A percentile compares a stretch with the other conserved stretches of the same genome.
Conservation (phyloP, 2,113 vertebrate species). For the Tupaia tana region DNA sequence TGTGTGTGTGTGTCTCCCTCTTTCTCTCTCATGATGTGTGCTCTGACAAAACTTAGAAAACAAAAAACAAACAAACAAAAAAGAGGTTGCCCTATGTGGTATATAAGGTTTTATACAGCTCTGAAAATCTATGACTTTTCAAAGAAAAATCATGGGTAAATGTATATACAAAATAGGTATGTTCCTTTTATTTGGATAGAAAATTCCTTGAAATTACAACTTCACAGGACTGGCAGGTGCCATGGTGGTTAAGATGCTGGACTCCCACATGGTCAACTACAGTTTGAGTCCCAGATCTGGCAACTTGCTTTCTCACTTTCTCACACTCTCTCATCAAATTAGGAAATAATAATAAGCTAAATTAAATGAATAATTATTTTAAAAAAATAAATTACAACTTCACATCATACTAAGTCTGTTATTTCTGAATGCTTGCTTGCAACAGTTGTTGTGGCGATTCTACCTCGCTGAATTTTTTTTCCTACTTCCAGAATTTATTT, state of each 20-base stretch:
- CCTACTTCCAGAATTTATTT: too few relatives aligned
- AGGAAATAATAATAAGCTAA: too few relatives aligned
- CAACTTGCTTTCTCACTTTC: too few relatives aligned
- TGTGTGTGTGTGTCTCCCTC: too few relatives aligned
- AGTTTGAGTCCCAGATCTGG: too few relatives aligned
- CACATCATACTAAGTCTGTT: not conserved
- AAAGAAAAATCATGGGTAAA: constrained; percentile 11
- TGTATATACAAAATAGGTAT: not conserved
- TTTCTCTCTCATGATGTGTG: too few relatives aligned
- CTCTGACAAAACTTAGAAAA: too few relatives aligned
- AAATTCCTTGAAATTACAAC: constrained; percentile 15
- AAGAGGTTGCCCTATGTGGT: not conserved
- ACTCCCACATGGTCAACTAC: too few relatives aligned
- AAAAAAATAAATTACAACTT: not conserved
- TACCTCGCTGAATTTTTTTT: not conserved
- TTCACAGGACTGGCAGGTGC: not conserved
- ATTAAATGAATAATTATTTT: too few relatives aligned
- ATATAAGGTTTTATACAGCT: not conserved
- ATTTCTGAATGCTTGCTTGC: not conserved
- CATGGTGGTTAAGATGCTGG: too few relatives aligned
- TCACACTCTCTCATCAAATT: too few relatives aligned
- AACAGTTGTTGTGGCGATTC: not conserved
- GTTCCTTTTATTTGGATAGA: not conserved
- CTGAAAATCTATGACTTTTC: constrained; percentile 1
- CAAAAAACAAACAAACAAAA: not conserved